Conservation (phyloP, 1,140 invertebrate genomes). For the Lithobius niger region DNA sequence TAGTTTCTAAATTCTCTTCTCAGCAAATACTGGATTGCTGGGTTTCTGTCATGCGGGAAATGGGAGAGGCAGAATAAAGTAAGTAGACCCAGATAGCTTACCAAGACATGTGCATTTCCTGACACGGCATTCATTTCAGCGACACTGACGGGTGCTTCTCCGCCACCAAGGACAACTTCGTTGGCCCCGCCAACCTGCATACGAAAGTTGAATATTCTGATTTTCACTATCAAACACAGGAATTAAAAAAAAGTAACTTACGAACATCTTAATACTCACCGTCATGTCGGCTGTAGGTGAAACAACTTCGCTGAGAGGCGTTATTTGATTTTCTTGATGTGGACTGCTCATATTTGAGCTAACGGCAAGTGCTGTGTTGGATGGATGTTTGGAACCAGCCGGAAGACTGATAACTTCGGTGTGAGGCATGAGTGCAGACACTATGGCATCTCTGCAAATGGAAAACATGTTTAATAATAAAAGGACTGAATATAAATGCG, state of each 20-base stretch:
- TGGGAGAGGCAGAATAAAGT: no score
- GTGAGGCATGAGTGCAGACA: conserved; percentile 53
- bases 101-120: background rate
- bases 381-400: background rate
- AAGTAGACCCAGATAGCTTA: no score
- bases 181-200: conserved; percentile 24
- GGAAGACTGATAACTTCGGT: conserved; percentile 15
- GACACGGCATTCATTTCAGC: conserved; percentile 8
- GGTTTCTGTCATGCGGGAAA: no score
- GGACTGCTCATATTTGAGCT: background rate
- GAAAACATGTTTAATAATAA: conserved; percentile 4
- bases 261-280: background rate
- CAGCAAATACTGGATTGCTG: no score
- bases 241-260: background rate
- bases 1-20: no score
- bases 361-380: background rate
- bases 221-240: background rate
- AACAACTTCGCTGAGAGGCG: background rate
- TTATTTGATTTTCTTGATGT: background rate
- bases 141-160: conserved; percentile 48
- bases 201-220: background rate
- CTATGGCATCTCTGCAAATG: conserved; percentile 56
- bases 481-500: no score
- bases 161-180: conserved; percentile 54
- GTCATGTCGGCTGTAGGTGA: background rate